Evolutionary conservation across 2,113 vertebrate species (phyloP).

Genomic region (Etheostoma cragini): DNA sequence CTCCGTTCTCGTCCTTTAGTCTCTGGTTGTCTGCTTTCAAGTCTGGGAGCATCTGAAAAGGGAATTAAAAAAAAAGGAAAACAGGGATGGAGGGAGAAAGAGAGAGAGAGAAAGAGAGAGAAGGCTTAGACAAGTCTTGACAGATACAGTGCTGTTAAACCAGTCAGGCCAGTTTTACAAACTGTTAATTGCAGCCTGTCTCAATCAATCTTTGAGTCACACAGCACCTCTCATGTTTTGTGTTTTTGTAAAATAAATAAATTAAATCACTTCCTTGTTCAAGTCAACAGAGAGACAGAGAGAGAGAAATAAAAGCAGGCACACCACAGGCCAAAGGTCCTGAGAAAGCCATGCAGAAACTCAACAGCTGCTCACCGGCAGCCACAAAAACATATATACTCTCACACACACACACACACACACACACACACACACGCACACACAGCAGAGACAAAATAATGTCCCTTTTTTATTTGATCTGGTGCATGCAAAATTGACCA

Average conservation of each 20-base stretch:
- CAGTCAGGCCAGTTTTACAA: slow-evolving; percentile 47
- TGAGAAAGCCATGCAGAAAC: slow-evolving; percentile 74
- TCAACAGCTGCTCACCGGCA: slow-evolving; percentile 44
- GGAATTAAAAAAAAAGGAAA: slow-evolving; percentile 39
- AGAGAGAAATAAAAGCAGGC: slow-evolving; percentile 22
- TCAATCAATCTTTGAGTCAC: slow-evolving; percentile 54
- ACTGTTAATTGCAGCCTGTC: slow-evolving; percentile 62
- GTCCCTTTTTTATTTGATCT: background rate
- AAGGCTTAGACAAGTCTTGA: slow-evolving; percentile 53
- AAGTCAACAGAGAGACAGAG: slow-evolving; percentile 14
- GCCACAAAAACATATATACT: background rate
- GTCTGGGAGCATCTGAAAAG: slow-evolving; percentile 95
- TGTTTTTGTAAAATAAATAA: background rate
- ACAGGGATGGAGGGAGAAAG: background rate
- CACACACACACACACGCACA: slow-evolving; percentile 5
- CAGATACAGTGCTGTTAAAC: slow-evolving; percentile 8
- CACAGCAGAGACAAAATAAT: slow-evolving; percentile 10
- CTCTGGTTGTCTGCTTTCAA: slow-evolving; percentile 99
- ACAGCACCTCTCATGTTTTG: slow-evolving; percentile 45
- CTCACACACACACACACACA: slow-evolving; percentile 23
- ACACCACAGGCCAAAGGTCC: slow-evolving; percentile 68
- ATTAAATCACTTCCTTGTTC: slow-evolving; percentile 9
- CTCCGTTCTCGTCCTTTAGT: slow-evolving; percentile 99
- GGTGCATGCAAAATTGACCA: no score
- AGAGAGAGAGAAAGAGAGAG: slow-evolving; percentile 6